Evolutionary conservation across 2,113 vertebrate species (phyloP).

Genomic region (Ammodytes dubius): DNA sequence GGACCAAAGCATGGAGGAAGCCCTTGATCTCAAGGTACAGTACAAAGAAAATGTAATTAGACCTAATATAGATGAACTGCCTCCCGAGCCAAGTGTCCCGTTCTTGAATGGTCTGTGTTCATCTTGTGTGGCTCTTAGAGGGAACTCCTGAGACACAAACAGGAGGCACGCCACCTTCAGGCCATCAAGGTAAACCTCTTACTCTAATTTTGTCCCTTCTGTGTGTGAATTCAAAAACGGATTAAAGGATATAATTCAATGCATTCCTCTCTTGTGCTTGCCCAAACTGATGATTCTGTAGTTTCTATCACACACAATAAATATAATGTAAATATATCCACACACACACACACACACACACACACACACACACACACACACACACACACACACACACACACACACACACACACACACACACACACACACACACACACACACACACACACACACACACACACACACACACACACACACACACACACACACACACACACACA

Average conservation of each 20-base stretch:
- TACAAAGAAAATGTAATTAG: slow-evolving; percentile 64
- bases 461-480: too few relatives aligned
- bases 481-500: too few relatives aligned
- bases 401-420: too few relatives aligned
- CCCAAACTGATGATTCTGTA: slow-evolving; percentile 3
- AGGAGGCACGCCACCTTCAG: slow-evolving; percentile 95
- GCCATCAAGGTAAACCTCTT: slow-evolving; percentile 92
- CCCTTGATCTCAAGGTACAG: slow-evolving; percentile 94
- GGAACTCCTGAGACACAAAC: slow-evolving; percentile 94
- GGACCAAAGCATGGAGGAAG: slow-evolving; percentile 95
- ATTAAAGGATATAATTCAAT: slow-evolving; percentile 49
- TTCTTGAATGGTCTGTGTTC: slow-evolving; percentile 41
- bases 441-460: too few relatives aligned
- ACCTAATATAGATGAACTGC: slow-evolving; percentile 49
- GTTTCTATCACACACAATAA: background rate
- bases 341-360: too few relatives aligned
- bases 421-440: too few relatives aligned
- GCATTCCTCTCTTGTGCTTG: background rate
- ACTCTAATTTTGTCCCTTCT: slow-evolving; percentile 18
- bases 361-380: too few relatives aligned
- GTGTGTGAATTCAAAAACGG: slow-evolving; percentile 24
- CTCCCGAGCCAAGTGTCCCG: background rate
- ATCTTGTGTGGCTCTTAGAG: slow-evolving; percentile 83
- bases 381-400: too few relatives aligned
- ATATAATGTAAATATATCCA: too few relatives aligned